Conservation (phyloP, 2,113 vertebrate species). For the Suncus etruscus region DNA sequence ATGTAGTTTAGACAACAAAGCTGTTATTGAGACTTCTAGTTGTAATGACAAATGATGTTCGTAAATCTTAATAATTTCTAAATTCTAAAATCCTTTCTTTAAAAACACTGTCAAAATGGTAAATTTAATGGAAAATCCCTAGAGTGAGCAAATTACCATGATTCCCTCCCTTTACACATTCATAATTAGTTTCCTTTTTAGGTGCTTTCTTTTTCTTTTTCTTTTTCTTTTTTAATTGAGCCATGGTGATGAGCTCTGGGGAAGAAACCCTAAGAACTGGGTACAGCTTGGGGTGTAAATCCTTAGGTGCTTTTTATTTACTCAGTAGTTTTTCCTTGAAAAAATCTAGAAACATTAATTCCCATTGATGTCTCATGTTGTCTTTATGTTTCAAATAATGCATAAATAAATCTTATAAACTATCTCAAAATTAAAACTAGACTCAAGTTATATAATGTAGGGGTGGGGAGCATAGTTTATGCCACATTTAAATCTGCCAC, state of each 20-base stretch:
- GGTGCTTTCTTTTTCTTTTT: too few species aligned
- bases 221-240: too few species aligned
- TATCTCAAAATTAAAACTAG: neutral
- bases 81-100: conserved; percentile 10
- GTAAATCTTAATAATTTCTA: conserved; percentile 45
- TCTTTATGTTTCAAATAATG: conserved; percentile 36
- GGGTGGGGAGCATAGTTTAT: too few species aligned
- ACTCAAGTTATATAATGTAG: neutral
- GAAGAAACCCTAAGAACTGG: too few species aligned
- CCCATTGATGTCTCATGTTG: neutral
- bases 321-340: neutral
- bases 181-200: neutral
- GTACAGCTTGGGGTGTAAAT: too few species aligned
- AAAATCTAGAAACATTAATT: neutral
- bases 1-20: neutral
- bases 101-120: conserved; percentile 34
- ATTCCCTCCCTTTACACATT: conserved; percentile 11
- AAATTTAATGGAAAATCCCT: conserved; percentile 16
- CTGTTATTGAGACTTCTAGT: conserved; percentile 29
- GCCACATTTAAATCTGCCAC: too few species aligned
- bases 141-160: conserved; percentile 22
- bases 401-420: neutral
- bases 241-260: too few species aligned
- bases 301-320: neutral
- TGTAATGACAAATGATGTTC: conserved; percentile 53